These are phyloP conservation scores for Diarsia brunnea DNA, from an alignment of 2,888 invertebrate species.

Conservation along the genomic window DNA sequence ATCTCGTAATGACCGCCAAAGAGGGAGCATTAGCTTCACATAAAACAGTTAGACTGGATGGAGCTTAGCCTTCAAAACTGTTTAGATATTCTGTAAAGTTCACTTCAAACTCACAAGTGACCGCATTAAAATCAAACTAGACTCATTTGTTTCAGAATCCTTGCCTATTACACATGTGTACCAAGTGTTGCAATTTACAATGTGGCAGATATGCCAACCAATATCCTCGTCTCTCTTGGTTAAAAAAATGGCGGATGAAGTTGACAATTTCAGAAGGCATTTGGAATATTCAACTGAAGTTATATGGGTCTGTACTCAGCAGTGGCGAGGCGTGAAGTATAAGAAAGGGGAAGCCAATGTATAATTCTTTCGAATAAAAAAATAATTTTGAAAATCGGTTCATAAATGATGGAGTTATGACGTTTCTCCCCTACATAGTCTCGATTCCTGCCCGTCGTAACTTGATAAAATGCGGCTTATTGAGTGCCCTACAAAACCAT, in stretches of 20 bases:
- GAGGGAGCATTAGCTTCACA: constrained; percentile 37
- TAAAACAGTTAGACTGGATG: constrained; percentile 15
- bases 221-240: neutral
- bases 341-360: no score
- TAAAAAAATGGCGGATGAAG: neutral
- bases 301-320: neutral
- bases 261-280: neutral
- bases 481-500: no score
- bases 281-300: neutral
- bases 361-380: no score
- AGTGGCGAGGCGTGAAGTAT: no score
- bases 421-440: no score
- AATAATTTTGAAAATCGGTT: no score
- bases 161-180: neutral
- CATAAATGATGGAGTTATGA: no score
- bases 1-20: constrained; percentile 50
- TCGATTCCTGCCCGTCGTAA: no score
- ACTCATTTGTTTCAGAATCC: neutral
- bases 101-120: neutral
- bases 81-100: neutral
- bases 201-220: neutral
- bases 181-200: neutral
- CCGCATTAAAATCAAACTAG: neutral
- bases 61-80: constrained; percentile 44
- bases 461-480: no score